These are phyloP conservation scores for Eudemis profundana DNA, from an alignment of 2,888 invertebrate species.

Conservation along the genomic window DNA sequence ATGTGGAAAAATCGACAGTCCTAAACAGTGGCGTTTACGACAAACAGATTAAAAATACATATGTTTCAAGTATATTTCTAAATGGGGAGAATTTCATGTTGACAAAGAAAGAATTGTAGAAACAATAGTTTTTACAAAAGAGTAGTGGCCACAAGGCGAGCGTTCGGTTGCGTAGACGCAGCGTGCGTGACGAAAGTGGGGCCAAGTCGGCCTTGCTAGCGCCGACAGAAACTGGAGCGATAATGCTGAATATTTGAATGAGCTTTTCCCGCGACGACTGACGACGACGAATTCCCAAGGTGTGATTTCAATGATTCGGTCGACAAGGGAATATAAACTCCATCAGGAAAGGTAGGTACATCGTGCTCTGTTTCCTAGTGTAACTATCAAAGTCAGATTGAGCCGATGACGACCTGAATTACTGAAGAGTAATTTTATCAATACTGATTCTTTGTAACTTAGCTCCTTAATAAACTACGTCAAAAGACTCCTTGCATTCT, in stretches of 20 bases:
- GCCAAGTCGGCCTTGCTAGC: slow-evolving; percentile 64
- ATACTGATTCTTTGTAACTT: no score
- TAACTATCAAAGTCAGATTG: no score
- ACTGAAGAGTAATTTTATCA: no score
- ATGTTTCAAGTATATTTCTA: slow-evolving; percentile 26
- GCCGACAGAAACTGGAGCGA: slow-evolving; percentile 58
- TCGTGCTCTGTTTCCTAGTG: no score
- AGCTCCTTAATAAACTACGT: no score
- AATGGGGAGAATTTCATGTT: slow-evolving; percentile 30
- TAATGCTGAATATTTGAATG: slow-evolving; percentile 44
- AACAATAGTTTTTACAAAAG: slow-evolving; percentile 42
- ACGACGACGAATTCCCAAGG: no score
- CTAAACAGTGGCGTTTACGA: slow-evolving; percentile 1
- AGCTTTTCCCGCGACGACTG: not conserved
- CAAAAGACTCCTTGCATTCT: no score
- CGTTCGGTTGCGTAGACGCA: slow-evolving; percentile 51
- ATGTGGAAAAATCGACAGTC: not conserved
- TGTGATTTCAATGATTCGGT: no score
- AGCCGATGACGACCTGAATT: no score
- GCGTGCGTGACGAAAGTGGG: slow-evolving; percentile 62
- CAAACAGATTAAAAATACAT: not conserved
- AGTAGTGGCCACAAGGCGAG: slow-evolving; percentile 35
- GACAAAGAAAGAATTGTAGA: slow-evolving; percentile 34
- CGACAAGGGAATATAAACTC: no score
- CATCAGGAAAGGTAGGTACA: no score